phyloP scores from a whole-genome alignment of 2,888 invertebrate genomes.

The Neuroscelio doddi region DNA sequence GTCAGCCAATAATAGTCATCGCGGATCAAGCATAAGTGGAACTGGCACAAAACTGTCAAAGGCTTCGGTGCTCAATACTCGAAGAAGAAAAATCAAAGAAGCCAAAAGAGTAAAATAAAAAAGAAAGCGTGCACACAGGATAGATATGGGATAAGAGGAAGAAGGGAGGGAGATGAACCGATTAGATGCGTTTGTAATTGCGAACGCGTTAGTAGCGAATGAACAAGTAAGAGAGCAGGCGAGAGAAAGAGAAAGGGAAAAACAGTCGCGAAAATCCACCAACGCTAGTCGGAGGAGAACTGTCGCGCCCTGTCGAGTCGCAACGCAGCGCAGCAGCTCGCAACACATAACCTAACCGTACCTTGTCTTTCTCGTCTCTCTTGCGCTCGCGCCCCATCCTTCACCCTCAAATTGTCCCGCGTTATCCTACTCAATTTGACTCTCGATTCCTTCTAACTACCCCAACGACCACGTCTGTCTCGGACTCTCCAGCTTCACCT shows the following conservation, averaged over 20 bases:
- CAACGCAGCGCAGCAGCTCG: slow-evolving; percentile 70
- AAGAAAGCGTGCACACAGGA: background rate
- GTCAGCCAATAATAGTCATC: background rate
- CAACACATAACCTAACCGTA: slow-evolving; percentile 66
- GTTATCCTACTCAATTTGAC: slow-evolving; percentile 28
- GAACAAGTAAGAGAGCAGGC: slow-evolving; percentile 6
- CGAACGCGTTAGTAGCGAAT: slow-evolving; percentile 7
- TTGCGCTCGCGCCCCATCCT: slow-evolving; percentile 35
- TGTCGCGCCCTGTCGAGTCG: slow-evolving; percentile 66
- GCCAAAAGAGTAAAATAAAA: background rate
- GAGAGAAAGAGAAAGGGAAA: slow-evolving; percentile 18
- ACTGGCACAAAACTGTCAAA: background rate
- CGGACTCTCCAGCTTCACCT: slow-evolving; percentile 56
- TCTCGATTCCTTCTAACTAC: slow-evolving; percentile 38
- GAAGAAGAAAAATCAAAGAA: background rate
- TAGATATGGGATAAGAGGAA: slow-evolving; percentile 10
- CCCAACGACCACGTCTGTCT: slow-evolving; percentile 40
- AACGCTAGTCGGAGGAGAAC: slow-evolving; percentile 69
- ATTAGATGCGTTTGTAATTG: background rate
- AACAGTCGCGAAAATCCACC: slow-evolving; percentile 58
- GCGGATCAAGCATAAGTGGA: background rate
- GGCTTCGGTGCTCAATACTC: slow-evolving; percentile 1
- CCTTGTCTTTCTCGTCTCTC: slow-evolving; percentile 52
- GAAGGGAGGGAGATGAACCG: slow-evolving; percentile 10
- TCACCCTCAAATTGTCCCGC: slow-evolving; percentile 30